Evolutionary conservation across 2,888 invertebrate genomes (phyloP).

Genomic region (Tineola bisselliella): DNA sequence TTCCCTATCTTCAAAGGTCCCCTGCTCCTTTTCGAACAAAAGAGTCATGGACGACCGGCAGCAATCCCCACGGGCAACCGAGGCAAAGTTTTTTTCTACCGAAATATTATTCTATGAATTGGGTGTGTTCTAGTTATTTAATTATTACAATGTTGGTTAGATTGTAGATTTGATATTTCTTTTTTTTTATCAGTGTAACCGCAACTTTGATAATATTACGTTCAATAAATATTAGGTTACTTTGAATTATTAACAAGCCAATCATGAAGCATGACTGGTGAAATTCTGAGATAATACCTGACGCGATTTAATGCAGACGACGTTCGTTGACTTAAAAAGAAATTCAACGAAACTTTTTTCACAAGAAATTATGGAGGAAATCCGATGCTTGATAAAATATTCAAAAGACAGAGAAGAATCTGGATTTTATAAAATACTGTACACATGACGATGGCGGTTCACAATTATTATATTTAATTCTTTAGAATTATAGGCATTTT

Average conservation of each 20-base stretch:
- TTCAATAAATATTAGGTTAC: not conserved
- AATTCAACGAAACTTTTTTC: not conserved
- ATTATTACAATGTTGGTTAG: not conserved
- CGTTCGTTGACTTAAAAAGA: not conserved
- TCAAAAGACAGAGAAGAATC: no score
- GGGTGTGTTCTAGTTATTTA: not conserved
- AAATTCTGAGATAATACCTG: not conserved
- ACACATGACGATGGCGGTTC: no score
- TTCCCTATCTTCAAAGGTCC: conserved; percentile 1
- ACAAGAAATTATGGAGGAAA: not conserved
- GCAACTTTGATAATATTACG: not conserved
- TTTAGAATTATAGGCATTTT: no score
- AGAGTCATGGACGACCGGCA: not conserved
- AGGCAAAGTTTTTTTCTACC: not conserved
- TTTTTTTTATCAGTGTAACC: not conserved
- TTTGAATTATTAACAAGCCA: not conserved
- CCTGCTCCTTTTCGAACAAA: not conserved
- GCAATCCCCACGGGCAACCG: not conserved
- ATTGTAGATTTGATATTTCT: not conserved
- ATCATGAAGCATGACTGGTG: not conserved
- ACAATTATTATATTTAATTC: no score
- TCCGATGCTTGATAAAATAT: not conserved
- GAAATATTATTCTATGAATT: not conserved
- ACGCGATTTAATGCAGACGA: not conserved
- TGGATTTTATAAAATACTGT: no score